Conservation (phyloP, 2,797 vertebrate species). For the Pyrocephalus nanus region DNA sequence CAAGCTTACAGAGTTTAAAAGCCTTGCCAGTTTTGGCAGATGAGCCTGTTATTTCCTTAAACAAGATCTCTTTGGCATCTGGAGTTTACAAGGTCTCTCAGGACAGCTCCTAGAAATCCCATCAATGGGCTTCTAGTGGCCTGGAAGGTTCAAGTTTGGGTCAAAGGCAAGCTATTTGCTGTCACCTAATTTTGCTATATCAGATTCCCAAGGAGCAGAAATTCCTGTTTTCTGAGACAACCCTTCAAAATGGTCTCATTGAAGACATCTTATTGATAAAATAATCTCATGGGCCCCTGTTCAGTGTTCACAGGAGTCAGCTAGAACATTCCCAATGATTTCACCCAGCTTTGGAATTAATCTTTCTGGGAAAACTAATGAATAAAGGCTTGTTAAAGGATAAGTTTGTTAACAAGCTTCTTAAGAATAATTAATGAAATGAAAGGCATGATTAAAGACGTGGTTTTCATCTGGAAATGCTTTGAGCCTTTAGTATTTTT, state of each 20-base stretch:
- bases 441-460: background rate
- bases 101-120: constrained; percentile 1
- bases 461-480: background rate
- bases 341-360: background rate
- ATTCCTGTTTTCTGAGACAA: constrained; percentile 1
- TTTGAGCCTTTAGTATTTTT: background rate
- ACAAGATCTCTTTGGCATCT: background rate
- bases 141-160: background rate
- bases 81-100: background rate
- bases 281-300: background rate
- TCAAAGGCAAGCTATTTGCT: background rate
- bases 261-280: background rate
- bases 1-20: background rate
- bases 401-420: constrained; percentile 14
- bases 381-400: constrained; percentile 26
- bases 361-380: constrained; percentile 16
- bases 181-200: background rate
- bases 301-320: background rate
- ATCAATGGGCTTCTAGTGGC: background rate
- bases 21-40: background rate
- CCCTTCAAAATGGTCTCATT: background rate
- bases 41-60: constrained; percentile 8
- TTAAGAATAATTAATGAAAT: constrained; percentile 32
- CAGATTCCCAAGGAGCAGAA: background rate
- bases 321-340: constrained; percentile 21